These are phyloP conservation scores for Zapus hudsonius DNA, from an alignment of 2,113 vertebrate species.

Conservation along the genomic window DNA sequence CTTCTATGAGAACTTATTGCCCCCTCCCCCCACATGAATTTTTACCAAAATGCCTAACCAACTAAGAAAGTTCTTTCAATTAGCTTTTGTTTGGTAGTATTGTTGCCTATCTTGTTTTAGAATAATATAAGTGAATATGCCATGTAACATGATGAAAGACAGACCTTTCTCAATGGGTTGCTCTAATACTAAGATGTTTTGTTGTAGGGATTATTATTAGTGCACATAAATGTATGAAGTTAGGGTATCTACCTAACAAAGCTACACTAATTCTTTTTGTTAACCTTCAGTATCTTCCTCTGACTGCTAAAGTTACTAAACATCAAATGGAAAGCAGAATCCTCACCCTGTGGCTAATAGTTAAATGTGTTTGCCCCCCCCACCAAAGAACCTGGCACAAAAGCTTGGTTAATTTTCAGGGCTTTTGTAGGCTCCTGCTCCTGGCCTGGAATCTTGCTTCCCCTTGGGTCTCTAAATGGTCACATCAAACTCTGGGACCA, in stretches of 20 bases:
- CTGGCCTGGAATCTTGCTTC: not conserved
- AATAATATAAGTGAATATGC: slow-evolving; percentile 49
- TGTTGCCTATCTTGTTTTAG: slow-evolving; percentile 48
- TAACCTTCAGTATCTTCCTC: slow-evolving; percentile 32
- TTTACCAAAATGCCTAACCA: slow-evolving; percentile 37
- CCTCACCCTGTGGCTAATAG: not conserved
- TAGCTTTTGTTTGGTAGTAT: slow-evolving; percentile 48
- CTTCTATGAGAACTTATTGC: slow-evolving; percentile 23
- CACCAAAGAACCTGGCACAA: not conserved
- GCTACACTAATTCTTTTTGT: slow-evolving; percentile 55
- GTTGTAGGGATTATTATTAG: slow-evolving; percentile 32
- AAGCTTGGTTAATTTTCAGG: not conserved
- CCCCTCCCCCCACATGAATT: too few relatives aligned
- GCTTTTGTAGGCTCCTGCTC: slow-evolving; percentile 33
- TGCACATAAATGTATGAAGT: slow-evolving; percentile 34
- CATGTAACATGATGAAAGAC: slow-evolving; percentile 55
- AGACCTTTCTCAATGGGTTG: slow-evolving; percentile 21
- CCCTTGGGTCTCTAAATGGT: slow-evolving; percentile 25
- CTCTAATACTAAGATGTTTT: not conserved
- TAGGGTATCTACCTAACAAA: slow-evolving; percentile 52
- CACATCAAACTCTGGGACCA: not conserved
- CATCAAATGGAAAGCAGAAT: not conserved
- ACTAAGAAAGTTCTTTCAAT: slow-evolving; percentile 7
- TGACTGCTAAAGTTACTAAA: slow-evolving; percentile 53
- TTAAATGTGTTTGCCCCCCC: not conserved